These are phyloP conservation scores for Cryptosula pallasiana DNA, from an alignment of 2,888 invertebrate species.

Conservation along the genomic window DNA sequence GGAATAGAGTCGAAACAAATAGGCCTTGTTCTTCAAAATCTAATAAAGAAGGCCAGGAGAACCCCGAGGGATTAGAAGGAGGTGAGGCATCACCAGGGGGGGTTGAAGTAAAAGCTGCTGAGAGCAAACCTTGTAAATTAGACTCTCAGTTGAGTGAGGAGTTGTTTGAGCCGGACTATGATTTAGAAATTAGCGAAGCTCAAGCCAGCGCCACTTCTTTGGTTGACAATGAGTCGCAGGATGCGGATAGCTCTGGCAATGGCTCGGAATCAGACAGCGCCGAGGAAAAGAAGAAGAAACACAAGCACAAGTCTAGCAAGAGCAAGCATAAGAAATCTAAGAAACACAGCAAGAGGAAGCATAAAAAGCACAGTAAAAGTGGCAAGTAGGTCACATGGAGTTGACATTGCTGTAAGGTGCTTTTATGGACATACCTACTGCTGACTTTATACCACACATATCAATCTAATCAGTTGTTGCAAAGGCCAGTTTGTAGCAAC, in stretches of 20 bases:
- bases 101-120: neutral
- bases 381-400: too few relatives aligned
- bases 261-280: neutral
- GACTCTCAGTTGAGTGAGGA: conserved; percentile 4
- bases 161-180: conserved; percentile 13
- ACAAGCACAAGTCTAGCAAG: neutral
- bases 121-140: neutral
- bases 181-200: neutral
- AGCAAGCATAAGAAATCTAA: conserved; percentile 3
- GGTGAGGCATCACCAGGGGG: neutral
- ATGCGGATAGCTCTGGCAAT: neutral
- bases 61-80: neutral
- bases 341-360: conserved; percentile 22
- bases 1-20: neutral
- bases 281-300: neutral
- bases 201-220: neutral
- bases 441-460: too few relatives aligned
- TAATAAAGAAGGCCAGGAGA: too few relatives aligned
- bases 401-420: too few relatives aligned
- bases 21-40: neutral
- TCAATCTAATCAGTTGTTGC: too few relatives aligned
- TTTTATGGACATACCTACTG: too few relatives aligned
- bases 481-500: too few relatives aligned
- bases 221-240: neutral
- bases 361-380: neutral